A percentile compares a stretch with the other conserved stretches of the same genome.
Evolutionary conservation across 2,888 invertebrate species (phyloP).

Genomic region (Phengaris alcon): DNA sequence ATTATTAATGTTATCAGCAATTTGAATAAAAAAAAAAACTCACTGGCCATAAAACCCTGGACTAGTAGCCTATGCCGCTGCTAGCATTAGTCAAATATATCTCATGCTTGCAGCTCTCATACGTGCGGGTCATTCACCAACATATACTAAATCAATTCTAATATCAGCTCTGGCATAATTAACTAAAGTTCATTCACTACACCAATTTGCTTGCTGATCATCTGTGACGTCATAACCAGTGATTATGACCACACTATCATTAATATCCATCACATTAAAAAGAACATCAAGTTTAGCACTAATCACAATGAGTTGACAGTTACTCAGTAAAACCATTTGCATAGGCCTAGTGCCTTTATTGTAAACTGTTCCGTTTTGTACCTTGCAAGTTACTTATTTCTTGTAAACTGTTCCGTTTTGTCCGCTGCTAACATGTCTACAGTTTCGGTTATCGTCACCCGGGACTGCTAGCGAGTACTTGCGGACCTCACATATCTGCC

Average conservation of each 20-base stretch:
- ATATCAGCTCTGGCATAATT: not conserved
- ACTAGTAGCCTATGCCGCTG: too few relatives aligned
- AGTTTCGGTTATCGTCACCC: constrained; percentile 1
- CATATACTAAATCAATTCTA: not conserved
- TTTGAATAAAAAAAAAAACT: too few relatives aligned
- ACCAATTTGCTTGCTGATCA: not conserved
- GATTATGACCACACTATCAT: not conserved
- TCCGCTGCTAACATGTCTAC: constrained; percentile 7
- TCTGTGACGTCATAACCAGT: not conserved
- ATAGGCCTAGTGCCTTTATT: not conserved
- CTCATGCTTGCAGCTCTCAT: not conserved
- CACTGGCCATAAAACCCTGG: too few relatives aligned
- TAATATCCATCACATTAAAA: constrained; percentile 2
- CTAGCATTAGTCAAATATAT: not conserved
- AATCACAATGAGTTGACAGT: not conserved
- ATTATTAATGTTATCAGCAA: too few relatives aligned
- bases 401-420: not conserved
- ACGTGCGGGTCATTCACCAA: not conserved
- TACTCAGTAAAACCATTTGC: not conserved
- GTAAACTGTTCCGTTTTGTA: not conserved
- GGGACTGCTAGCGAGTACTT: not conserved
- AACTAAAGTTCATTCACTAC: not conserved
- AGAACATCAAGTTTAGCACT: not conserved
- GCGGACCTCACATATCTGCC: constrained; percentile 28
- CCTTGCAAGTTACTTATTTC: not conserved